Conservation (phyloP, 2,113 vertebrate species). For the Eurypyga helias region DNA sequence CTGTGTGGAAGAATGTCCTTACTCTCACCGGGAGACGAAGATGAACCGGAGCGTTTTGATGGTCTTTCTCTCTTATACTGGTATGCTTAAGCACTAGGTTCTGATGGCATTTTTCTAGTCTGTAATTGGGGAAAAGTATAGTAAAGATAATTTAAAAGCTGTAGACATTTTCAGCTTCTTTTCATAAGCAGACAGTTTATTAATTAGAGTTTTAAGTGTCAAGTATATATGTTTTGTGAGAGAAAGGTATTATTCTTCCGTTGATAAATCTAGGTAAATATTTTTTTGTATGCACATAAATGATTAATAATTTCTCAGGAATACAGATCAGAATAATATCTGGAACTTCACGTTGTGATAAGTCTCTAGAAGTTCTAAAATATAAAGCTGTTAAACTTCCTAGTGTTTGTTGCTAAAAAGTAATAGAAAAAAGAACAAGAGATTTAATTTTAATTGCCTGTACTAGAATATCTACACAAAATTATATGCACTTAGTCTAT, state of each 20-base stretch:
- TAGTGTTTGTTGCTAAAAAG: neutral
- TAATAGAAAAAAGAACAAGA: neutral
- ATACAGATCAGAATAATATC: neutral
- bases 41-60: conserved; percentile 79
- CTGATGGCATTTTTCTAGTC: neutral
- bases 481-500: rapidly evolving
- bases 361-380: neutral
- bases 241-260: neutral
- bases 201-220: neutral
- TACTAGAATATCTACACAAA: neutral
- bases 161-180: neutral
- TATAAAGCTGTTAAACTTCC: neutral
- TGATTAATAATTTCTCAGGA: neutral
- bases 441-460: neutral
- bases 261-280: neutral
- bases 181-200: neutral
- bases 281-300: neutral
- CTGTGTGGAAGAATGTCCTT: conserved; percentile 76
- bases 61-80: conserved; percentile 86
- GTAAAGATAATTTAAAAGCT: neutral
- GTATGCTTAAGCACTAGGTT: conserved; percentile 65
- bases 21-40: conserved; percentile 76
- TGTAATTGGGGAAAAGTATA: neutral
- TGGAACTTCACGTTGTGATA: neutral
- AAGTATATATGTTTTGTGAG: neutral